phyloP scores from a whole-genome alignment of 2,797 vertebrate species.

The Trachurus trachurus region DNA sequence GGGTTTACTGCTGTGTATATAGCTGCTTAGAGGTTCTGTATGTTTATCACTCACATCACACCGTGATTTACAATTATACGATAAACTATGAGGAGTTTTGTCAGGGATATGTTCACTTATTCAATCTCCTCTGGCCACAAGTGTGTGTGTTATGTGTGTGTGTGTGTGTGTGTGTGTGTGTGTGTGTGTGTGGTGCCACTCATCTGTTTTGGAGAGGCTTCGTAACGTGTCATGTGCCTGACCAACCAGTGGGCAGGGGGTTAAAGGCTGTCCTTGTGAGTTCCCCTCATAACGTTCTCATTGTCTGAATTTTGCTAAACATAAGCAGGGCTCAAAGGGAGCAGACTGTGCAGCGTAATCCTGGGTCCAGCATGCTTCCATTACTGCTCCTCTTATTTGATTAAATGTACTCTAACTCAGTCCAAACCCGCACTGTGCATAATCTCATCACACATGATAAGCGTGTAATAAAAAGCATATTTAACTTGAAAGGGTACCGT shows the following conservation, averaged over 20 bases:
- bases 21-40: background rate
- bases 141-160: conserved; percentile 26
- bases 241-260: conserved; percentile 52
- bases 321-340: conserved; percentile 73
- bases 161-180: conserved; percentile 1
- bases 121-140: conserved; percentile 4
- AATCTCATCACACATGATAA: conserved; percentile 82
- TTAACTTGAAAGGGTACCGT: conserved; percentile 82
- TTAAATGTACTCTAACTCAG: conserved; percentile 81
- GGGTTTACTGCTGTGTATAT: background rate
- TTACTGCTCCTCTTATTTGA: conserved; percentile 83
- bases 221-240: conserved; percentile 44
- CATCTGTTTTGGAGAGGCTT: conserved; percentile 20
- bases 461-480: conserved; percentile 85
- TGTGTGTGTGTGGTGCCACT: conserved; percentile 20
- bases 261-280: conserved; percentile 46
- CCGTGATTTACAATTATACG: conserved; percentile 8
- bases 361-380: conserved; percentile 83
- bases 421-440: conserved; percentile 79
- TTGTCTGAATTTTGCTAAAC: conserved; percentile 80
- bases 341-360: conserved; percentile 50
- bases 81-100: conserved; percentile 1
- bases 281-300: conserved; percentile 71
- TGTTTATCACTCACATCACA: background rate
- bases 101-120: conserved; percentile 2